phyloP scores from a whole-genome alignment of 2,797 vertebrate species.

The Periophthalmus magnuspinnatus region DNA sequence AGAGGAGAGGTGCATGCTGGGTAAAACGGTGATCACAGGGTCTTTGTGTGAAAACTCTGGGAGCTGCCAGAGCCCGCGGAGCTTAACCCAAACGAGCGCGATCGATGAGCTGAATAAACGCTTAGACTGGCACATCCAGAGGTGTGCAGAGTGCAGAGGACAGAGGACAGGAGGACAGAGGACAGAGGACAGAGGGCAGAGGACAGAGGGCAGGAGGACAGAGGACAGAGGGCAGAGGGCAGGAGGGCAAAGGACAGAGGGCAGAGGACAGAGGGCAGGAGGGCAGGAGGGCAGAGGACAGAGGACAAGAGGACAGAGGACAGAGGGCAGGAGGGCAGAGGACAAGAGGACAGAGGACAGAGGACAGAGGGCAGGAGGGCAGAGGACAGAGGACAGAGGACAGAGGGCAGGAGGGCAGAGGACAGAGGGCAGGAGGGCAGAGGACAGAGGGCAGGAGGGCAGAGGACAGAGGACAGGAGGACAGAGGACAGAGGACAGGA shows the following conservation, averaged over 20 bases:
- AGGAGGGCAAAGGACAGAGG: neutral
- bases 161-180: conserved; percentile 4
- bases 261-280: too few species aligned
- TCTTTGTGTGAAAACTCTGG: conserved; percentile 31
- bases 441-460: too few species aligned
- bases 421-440: too few species aligned
- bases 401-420: too few species aligned
- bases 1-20: conserved; percentile 3
- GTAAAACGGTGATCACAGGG: conserved; percentile 27
- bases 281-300: too few species aligned
- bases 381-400: too few species aligned
- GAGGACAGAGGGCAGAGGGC: neutral
- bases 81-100: conserved; percentile 30
- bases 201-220: conserved; percentile 26
- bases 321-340: too few species aligned
- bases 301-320: too few species aligned
- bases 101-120: conserved; percentile 61
- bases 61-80: conserved; percentile 33
- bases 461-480: too few species aligned
- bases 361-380: too few species aligned
- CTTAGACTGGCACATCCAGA: conserved; percentile 49
- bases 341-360: too few species aligned
- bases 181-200: conserved; percentile 34
- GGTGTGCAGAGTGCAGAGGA: neutral
- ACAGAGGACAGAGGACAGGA: too few species aligned